A percentile compares a stretch with the other conserved stretches of the same genome.
phyloP scores from a whole-genome alignment of 2,113 vertebrate species.

The Pelodiscus sinensis region DNA sequence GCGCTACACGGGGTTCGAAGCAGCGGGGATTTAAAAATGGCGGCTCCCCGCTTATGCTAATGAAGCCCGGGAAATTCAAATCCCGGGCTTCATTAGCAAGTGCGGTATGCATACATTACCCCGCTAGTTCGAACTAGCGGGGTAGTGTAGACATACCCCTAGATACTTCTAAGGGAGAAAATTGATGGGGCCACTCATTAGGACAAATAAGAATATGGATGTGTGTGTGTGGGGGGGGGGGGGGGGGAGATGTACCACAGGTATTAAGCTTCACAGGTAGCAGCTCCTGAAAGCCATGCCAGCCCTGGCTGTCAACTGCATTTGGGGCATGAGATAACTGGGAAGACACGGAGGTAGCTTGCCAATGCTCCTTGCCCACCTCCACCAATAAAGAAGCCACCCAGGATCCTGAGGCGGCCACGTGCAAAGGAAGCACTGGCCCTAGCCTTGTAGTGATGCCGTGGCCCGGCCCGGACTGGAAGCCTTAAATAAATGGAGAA shows the following conservation, averaged over 20 bases:
- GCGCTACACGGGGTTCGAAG: too few species aligned
- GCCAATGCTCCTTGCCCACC: not conserved
- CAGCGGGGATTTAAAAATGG: too few species aligned
- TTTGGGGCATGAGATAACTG: not conserved
- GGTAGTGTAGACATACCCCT: too few species aligned
- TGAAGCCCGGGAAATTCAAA: too few species aligned
- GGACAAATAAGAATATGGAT: not conserved
- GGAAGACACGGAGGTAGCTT: not conserved
- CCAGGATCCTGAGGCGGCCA: rapidly evolving
- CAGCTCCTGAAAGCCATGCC: not conserved
- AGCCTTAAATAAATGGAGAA: not conserved
- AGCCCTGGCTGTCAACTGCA: not conserved
- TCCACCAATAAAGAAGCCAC: not conserved
- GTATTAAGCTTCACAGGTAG: not conserved
- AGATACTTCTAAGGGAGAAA: not conserved
- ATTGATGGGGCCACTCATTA: not conserved
- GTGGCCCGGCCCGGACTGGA: not conserved
- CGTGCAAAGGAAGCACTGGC: not conserved
- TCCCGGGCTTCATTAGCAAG: too few species aligned
- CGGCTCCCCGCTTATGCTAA: too few species aligned
- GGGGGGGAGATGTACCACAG: not conserved
- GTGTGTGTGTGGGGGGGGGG: too few species aligned
- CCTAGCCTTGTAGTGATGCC: not conserved
- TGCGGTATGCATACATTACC: too few species aligned
- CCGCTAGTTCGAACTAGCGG: too few species aligned